Evolutionary conservation across 2,888 invertebrate genomes (phyloP), one percentile per base, ranked within the genome.

Genomic region (Orthosia gracilis): DNA sequence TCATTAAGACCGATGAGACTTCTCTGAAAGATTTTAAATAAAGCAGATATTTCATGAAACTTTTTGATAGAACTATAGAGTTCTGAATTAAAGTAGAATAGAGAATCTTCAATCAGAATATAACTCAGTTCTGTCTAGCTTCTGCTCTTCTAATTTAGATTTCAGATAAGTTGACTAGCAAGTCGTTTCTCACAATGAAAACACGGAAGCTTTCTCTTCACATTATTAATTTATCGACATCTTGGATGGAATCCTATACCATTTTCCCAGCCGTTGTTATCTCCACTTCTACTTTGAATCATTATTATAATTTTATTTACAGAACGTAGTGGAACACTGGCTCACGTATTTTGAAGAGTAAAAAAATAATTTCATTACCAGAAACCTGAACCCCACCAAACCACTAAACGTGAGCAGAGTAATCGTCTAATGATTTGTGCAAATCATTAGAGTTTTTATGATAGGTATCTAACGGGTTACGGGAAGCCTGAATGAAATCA

Each of bases 401-500:
- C n/a, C n/a, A n/a, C 5, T 31, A n/a, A 54, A 55, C n/a, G 5
- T 61, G 50, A 31, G 11, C 21, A 4, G 40, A 31, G 23, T 52
- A 62, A 65, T 59, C 47, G 31, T 31, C 18, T 40, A 59, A 63
- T 67, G 31, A 62, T 80, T 69, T 67, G 64, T 71, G 65, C 9
- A 18, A 26, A 73, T 82, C 58, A 66, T 84, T 73, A 64, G 15
- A 77, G 76, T 85, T 84, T 83, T 83, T 78, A 76, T 80, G 71
- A 67, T 63, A 71, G 47, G 62, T 68, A 73, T 75, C 26, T 73
- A 80, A 75, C 63, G 31, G 77, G 76, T 74, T 78, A 73, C 63
- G 49, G 80, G 76, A 78, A 72, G 67, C 73, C 82, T 76, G 78
- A 85, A 89, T 88, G 90, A 90, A 89, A 89, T 89, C 86, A 65